A percentile compares a stretch with the other conserved stretches of the same genome.
These are phyloP conservation scores for Tipula helvola DNA, from an alignment of 2,888 invertebrate species.

Conservation along the genomic window DNA sequence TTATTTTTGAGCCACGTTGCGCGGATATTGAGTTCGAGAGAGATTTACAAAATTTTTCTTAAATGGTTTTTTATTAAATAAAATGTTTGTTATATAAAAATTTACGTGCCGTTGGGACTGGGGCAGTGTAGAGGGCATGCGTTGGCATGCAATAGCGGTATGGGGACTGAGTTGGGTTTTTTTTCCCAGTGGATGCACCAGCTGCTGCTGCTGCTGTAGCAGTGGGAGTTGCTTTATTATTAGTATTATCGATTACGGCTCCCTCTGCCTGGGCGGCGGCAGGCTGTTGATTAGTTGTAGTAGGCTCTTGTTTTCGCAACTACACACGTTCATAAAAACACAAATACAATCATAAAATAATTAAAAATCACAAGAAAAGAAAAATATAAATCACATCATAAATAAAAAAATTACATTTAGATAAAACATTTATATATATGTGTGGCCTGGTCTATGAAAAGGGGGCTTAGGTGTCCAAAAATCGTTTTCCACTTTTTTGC, in stretches of 20 bases:
- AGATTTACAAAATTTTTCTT: not conserved
- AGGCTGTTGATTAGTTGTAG: constrained; percentile 22
- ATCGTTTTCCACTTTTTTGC: no score
- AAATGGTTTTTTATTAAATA: not conserved
- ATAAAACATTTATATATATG: not conserved
- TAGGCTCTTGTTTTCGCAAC: constrained; percentile 29
- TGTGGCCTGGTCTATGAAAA: no score
- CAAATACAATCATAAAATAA: constrained; percentile 9
- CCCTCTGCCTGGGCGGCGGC: constrained; percentile 20
- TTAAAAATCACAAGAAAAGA: constrained; percentile 5
- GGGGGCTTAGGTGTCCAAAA: no score
- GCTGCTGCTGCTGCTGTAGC: constrained; percentile 28
- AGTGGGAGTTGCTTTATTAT: constrained; percentile 10
- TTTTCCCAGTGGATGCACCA: constrained; percentile 29
- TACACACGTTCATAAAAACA: constrained; percentile 17
- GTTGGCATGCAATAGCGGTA: constrained; percentile 49
- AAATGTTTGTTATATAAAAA: not conserved
- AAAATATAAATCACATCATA: constrained; percentile 12
- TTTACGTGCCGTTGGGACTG: constrained; percentile 47
- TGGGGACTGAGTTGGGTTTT: constrained; percentile 27
- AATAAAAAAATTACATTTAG: not conserved
- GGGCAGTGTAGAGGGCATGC: constrained; percentile 47
- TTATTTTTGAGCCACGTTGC: not conserved
- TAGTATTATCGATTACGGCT: constrained; percentile 7
- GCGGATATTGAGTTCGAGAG: not conserved